Percentiles rank a stretch among this genome's conserved stretches.
Evolutionary conservation across 2,113 vertebrate genomes (phyloP).

Genomic region (Anhinga anhinga): DNA sequence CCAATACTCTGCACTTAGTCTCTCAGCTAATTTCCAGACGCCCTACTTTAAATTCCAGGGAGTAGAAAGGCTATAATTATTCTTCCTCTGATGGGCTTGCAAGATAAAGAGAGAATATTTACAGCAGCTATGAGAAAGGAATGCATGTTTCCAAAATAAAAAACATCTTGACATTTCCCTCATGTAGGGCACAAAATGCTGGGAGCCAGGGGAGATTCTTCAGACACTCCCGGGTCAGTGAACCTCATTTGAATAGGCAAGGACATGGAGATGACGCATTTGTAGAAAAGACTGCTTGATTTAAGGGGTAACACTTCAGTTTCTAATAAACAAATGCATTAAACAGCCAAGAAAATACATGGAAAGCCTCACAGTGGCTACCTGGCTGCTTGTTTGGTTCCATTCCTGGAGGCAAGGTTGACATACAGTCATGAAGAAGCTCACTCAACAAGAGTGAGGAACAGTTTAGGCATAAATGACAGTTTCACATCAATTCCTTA

Average conservation of each 20-base stretch:
- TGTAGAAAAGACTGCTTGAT: background rate
- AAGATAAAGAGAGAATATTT: conserved; percentile 58
- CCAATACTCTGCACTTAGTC: background rate
- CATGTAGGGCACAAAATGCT: background rate
- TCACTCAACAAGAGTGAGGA: background rate
- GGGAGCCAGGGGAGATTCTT: background rate
- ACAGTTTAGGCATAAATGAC: background rate
- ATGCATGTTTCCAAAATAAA: conserved; percentile 28
- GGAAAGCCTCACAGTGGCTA: background rate
- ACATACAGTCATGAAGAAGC: background rate
- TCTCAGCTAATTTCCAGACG: background rate
- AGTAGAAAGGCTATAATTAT: background rate
- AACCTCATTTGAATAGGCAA: background rate
- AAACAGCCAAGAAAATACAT: background rate
- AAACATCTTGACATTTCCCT: conserved; percentile 18
- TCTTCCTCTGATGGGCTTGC: conserved; percentile 1
- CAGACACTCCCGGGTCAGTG: background rate
- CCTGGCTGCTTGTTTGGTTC: background rate
- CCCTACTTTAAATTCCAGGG: background rate
- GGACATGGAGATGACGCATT: background rate
- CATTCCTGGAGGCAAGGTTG: background rate
- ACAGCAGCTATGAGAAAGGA: conserved; percentile 61
- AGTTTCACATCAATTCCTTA: background rate
- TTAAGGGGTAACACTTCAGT: background rate
- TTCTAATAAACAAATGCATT: background rate